phyloP scores from a whole-genome alignment of 2,888 invertebrate species.

The Sesia bembeciformis region DNA sequence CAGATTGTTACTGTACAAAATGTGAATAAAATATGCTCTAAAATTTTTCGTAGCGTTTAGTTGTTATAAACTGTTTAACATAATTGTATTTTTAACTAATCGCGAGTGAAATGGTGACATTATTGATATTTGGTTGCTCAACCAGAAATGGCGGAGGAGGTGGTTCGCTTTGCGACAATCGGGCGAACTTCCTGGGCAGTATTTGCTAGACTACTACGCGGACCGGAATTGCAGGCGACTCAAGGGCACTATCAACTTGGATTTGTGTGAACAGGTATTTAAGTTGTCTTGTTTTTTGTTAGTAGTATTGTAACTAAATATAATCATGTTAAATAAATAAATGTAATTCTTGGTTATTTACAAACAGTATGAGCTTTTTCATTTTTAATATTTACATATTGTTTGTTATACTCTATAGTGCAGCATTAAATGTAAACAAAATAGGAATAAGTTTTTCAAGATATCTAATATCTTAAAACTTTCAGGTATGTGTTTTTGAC shows the following conservation, averaged over 20 bases:
- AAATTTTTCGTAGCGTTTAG: not conserved
- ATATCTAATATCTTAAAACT: too few relatives aligned
- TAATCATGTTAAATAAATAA: too few relatives aligned
- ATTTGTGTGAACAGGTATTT: constrained; percentile 94
- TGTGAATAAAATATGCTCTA: not conserved
- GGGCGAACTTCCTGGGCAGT: constrained; percentile 94
- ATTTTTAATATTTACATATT: too few relatives aligned
- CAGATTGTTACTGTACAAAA: constrained; percentile 16
- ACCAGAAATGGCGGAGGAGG: constrained; percentile 94
- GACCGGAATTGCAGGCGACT: constrained; percentile 88
- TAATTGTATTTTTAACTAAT: not conserved
- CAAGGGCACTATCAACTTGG: constrained; percentile 93
- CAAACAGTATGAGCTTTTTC: too few relatives aligned
- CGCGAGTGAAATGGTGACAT: not conserved
- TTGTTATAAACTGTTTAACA: not conserved
- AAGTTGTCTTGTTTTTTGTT: not conserved
- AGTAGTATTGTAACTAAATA: too few relatives aligned
- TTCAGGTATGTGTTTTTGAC: too few relatives aligned
- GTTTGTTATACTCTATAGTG: too few relatives aligned
- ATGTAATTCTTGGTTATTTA: too few relatives aligned
- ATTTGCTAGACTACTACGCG: constrained; percentile 93
- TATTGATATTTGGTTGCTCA: not conserved
- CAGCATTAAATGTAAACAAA: too few relatives aligned
- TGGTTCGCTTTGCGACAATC: constrained; percentile 95
- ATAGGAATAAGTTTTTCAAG: too few relatives aligned